Evolutionary conservation across 2,797 vertebrate genomes (phyloP).

Genomic region (Meda fulgida): DNA sequence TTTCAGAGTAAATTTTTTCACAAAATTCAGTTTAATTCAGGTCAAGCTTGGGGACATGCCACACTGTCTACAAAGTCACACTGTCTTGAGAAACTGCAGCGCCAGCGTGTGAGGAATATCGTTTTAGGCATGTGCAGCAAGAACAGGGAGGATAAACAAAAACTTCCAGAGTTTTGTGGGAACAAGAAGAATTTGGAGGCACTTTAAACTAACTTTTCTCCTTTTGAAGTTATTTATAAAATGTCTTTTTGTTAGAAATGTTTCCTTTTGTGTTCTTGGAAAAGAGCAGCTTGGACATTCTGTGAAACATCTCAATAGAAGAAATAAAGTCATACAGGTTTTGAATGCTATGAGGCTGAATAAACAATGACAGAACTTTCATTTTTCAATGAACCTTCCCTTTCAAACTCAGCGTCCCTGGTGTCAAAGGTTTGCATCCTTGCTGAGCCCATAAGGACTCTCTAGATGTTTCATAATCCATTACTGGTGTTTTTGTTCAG

Average conservation of each 20-base stretch:
- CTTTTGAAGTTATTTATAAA: not conserved
- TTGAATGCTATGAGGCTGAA: not conserved
- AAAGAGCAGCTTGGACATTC: not conserved
- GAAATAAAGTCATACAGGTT: not conserved
- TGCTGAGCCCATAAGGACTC: conserved; percentile 13
- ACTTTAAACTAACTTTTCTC: not conserved
- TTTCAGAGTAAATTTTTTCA: not conserved
- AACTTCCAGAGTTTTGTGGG: not conserved
- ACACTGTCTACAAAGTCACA: conserved; percentile 20
- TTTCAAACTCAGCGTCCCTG: not conserved
- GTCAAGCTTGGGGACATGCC: conserved; percentile 36
- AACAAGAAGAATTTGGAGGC: not conserved
- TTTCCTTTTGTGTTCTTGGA: not conserved
- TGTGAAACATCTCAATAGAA: not conserved
- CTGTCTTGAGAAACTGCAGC: not conserved
- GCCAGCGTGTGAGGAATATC: not conserved
- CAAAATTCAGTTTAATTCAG: conserved; percentile 4
- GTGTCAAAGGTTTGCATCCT: conserved; percentile 13
- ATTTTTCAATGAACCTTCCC: conserved; percentile 5
- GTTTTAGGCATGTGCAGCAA: not conserved
- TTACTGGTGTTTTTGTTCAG: conserved; percentile 29
- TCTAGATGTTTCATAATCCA: conserved; percentile 23
- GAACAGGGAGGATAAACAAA: not conserved
- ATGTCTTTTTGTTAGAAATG: not conserved
- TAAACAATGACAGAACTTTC: not conserved